Percentiles rank a stretch among this genome's conserved stretches.
phyloP scores from a whole-genome alignment of 2,113 vertebrate species.

The Budorcas taxicolor region DNA sequence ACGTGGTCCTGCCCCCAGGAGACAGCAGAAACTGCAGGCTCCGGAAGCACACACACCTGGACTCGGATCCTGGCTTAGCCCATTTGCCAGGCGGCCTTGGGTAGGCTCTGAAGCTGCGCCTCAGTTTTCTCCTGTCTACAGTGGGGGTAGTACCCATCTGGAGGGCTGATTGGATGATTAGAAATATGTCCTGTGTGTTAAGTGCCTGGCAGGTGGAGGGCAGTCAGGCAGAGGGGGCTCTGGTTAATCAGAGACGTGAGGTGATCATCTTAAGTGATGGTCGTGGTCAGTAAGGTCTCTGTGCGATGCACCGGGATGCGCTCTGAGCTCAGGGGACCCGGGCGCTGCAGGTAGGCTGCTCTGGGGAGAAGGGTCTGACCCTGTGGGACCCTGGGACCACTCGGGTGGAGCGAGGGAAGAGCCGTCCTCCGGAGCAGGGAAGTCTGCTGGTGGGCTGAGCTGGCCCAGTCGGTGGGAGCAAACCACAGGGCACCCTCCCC shows the following conservation, averaged over 20 bases:
- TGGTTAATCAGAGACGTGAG: rapidly evolving
- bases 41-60: not conserved
- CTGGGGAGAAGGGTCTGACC: not conserved
- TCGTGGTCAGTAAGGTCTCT: rapidly evolving
- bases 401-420: not conserved
- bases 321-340: rapidly evolving
- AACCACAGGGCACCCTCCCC: rapidly evolving
- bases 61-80: not conserved
- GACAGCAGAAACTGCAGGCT: not conserved
- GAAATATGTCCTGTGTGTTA: rapidly evolving
- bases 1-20: not conserved
- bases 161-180: not conserved
- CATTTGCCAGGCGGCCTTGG: rapidly evolving
- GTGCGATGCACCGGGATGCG: rapidly evolving
- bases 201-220: not conserved
- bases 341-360: not conserved
- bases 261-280: not conserved
- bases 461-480: not conserved
- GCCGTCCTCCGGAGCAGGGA: rapidly evolving
- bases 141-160: rapidly evolving
- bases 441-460: not conserved
- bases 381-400: rapidly evolving
- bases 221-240: not conserved
- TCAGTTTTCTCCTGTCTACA: rapidly evolving
- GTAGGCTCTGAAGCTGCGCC: too few relatives aligned